Evolutionary conservation across 2,888 invertebrate species (phyloP), one percentile per base, ranked within the genome.

Genomic region (Cosmopolites sordidus): DNA sequence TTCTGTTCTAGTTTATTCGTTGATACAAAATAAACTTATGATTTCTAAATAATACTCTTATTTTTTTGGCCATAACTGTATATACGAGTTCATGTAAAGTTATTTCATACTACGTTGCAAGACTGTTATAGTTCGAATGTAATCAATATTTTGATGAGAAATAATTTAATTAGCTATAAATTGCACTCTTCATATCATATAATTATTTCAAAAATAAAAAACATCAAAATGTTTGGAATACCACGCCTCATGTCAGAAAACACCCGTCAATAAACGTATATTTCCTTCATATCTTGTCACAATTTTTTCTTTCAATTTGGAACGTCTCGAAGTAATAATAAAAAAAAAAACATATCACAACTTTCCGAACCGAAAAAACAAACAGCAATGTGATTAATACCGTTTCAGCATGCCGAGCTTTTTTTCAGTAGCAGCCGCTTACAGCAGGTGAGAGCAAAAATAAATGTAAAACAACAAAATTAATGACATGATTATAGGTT

Each of bases 401-500:
- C 50, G 44, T 50, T 57, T 52, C 43, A 53, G 46, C 33, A 47
- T 50, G 53, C 51, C 47, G 48, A 47, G 15, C 39, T 52, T 51
- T 56, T 55, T 56, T 53, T 30, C 42, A 22, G 18, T 15, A 33
- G 46, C 46, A 43, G 51, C 15, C 40, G 17, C 30, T 22, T 43
- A 51, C 39, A 58, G 58, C 54, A 58, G 54, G 58, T 58, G 58
- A 58, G 54, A 58, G 54, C 48, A 58, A 51, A 58, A 58, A 54
- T 54, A 58, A 58, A 58, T 55, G 50, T 56, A 58, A 58, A 58
- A 58, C 58, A 57, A 58, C 59, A 51, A 58, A 59, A 59, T 59
- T 59, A 59, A 59, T 59, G 54, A 55, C 50, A 58, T 58, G 59
- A 59, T 59, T 59, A 59, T 59, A 59, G 59, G 59, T 59, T 55